Evolutionary conservation across 1,140 invertebrate genomes (phyloP), one percentile per base, ranked within the genome.

Genomic region (Cyrtorhinus lividipennis): DNA sequence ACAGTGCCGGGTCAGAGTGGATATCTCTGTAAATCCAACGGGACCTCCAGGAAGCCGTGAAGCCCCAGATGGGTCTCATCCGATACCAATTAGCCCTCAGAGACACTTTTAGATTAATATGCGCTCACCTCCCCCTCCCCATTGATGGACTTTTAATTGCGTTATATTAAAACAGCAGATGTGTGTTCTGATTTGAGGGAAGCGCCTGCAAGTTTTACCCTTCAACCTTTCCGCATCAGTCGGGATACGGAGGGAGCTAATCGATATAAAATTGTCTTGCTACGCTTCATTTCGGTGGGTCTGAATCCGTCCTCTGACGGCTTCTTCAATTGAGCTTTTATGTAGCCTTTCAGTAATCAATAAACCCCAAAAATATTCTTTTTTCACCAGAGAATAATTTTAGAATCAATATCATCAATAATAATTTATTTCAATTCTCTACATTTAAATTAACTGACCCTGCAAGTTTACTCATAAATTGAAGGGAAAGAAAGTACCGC

Each of bases 111-210:
- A 26, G 58, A 59, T 59, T 59, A 59, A 59, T 59, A 59, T 59
- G 58, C 58, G 58, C 12, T n/a, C n/a, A n/a, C n/a, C n/a, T n/a
- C n/a, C n/a, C n/a, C n/a, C n/a, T n/a, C n/a, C n/a, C 26, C 58
- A 59, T 59, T 59, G 58, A 59, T 59, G 58, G 58, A 59, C 24
- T 59, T 59, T 59, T 59, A 59, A 59, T 59, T 59, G 58, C 27
- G 38, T 59, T 59, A 59, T 59, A 59, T 59, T 59, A 59, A 59
- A 59, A n/a, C 58, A 59, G 58, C 58, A 59, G 58, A 59, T 59
- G 58, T 59, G 58, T 59, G 58, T 59, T n/a, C 58, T 30, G 58
- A 59, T 59, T 59, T 25, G 58, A 53, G 48, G 48, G 48, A 3
- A 15, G 30, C 5, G 30, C 30, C 30, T 38, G 30, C 5, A 38